Conservation (phyloP, 2,113 vertebrate species). For the Phocoena sinus region DNA sequence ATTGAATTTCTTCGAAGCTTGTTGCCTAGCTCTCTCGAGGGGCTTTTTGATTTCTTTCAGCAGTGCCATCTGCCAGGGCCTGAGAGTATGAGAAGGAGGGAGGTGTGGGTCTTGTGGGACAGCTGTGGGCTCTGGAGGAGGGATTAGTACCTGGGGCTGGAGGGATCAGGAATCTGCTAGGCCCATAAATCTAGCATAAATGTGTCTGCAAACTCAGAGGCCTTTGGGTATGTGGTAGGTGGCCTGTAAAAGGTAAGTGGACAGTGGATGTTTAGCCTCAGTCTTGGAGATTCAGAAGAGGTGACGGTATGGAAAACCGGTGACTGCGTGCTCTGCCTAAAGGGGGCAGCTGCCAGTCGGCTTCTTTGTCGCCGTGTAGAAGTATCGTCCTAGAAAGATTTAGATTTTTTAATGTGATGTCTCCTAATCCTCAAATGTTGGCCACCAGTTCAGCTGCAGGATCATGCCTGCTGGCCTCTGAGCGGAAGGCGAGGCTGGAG, state of each 20-base stretch:
- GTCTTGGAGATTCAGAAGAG: not conserved
- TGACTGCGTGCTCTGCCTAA: not conserved
- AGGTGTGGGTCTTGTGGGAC: not conserved
- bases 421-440: not conserved
- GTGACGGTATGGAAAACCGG: not conserved
- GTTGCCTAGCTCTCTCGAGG: not conserved
- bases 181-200: not conserved
- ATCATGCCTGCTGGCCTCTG: not conserved
- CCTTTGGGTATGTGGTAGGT: not conserved
- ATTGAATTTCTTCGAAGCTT: not conserved
- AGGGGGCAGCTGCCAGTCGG: not conserved
- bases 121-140: not conserved
- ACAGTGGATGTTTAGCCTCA: not conserved
- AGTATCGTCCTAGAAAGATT: not conserved
- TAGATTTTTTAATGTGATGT: not conserved
- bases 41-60: not conserved
- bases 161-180: not conserved
- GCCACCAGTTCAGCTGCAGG: not conserved
- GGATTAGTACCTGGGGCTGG: not conserved
- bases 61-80: not conserved
- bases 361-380: not conserved
- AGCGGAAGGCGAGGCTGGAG: not conserved
- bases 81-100: not conserved
- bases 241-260: not conserved
- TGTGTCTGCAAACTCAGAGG: not conserved